These are phyloP conservation scores for Rhinopomastus cyanomelas DNA, from an alignment of 2,113 vertebrate genomes.

Conservation along the genomic window DNA sequence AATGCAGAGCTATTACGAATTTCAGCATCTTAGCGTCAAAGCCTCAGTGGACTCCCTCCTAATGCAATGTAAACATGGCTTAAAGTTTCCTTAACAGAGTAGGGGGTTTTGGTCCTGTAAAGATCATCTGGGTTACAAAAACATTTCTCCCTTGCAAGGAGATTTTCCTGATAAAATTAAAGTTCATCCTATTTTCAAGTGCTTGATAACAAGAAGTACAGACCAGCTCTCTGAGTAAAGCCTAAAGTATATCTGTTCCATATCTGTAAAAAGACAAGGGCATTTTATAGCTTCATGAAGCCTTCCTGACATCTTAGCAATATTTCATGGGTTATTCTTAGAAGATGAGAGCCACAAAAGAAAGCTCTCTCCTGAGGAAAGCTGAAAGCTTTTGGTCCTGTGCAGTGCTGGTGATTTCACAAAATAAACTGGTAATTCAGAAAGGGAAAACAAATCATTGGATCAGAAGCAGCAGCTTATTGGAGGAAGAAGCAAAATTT, in stretches of 20 bases:
- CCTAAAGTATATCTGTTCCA: not conserved
- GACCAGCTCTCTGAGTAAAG: not conserved
- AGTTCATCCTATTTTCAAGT: not conserved
- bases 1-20: not conserved
- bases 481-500: not conserved
- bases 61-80: not conserved
- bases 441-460: not conserved
- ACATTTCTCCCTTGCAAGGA: not conserved
- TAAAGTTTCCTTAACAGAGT: not conserved
- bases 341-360: not conserved
- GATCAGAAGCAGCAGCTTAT: not conserved
- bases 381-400: not conserved
- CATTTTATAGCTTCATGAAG: not conserved
- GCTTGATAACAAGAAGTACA: not conserved
- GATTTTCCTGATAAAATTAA: not conserved
- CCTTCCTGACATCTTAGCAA: not conserved
- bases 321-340: not conserved
- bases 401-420: not conserved
- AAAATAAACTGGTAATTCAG: not conserved
- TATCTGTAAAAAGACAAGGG: not conserved
- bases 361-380: not conserved
- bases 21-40: not conserved
- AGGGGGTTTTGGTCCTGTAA: not conserved
- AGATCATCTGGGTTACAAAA: not conserved
- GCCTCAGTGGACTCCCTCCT: not conserved